Evolutionary conservation across 1,140 invertebrate species (phyloP), one percentile per base, ranked within the genome.

Genomic region (Hyles vespertilio): DNA sequence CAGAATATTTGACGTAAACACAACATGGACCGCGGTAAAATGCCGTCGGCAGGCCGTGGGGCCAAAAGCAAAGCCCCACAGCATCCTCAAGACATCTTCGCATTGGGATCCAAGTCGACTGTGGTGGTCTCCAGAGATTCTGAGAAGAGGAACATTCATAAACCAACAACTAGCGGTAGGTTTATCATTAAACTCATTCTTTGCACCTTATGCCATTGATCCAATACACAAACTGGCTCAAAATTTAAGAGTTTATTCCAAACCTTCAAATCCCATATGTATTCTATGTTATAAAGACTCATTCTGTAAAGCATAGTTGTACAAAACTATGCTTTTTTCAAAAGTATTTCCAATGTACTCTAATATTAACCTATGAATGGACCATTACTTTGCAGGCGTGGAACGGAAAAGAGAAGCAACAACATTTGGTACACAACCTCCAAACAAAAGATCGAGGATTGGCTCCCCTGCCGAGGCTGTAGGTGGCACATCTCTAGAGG

Each of bases 81-180:
- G 55, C 87, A 90, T 62, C 87, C 89, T 8, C 84, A 88, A 53
- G 89, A 90, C 64, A 85, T 90, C 63, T 90, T 89, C 60, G 87
- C 87, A 8, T 66, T 89, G 46, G 87, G 87, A 8, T 81, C 77
- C 58, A 90, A 90, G 68, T 85, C 83, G 32, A 87, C 87, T 2
- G 84, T 88, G 3, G 84, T 80, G 3, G 81, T 90, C 22, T 84
- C 86, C 12, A 77, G 89, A 60, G 89, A 90, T 58, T 72, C 83
- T 10, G 89, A 90, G 54, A 89, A 88, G 55, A 81, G 88, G 33
- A 88, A 81, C 36, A 89, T 90, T 55, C 89, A 90, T 62, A 90
- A 90, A 68, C 83, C 87, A 33, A 83, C 86, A 34, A 82, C 81
- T n/a, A 88, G 85, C 58, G 77, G 88, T 89, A 68, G 64, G 73